Base-by-base conservation (phyloP, 1,140 invertebrate genomes). In the Mamestra configurata region DNA sequence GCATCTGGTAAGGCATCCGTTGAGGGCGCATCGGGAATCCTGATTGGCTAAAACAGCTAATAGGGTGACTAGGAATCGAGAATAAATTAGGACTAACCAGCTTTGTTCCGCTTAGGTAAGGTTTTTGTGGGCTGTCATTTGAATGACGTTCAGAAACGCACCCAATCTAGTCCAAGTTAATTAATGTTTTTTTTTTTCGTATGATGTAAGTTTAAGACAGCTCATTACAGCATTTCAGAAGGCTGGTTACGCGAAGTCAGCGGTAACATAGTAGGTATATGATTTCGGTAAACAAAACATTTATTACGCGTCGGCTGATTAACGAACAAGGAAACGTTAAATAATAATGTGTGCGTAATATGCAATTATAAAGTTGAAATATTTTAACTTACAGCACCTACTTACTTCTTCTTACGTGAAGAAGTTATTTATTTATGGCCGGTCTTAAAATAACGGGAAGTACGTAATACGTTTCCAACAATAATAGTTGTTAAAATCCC, bases 41-140 rank as follows among this genome's bases (percentile, higher is more conserved):
- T 68, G 64, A 68, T 68, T 46, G 64, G 64, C 20, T 43, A 43
- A 68, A 68, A 68, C 10, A 46, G 11, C 43, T 46, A n/a, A 11
- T 35, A 49, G 64, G 59, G n/a, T 40, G 35, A 49, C 64, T 24
- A 68, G 10, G 20, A 43, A 15, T 46, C 13, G 18, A 1, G 40
- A 24, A 46, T 68, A 24, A 6, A 68, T 46, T 24, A 49, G 40
- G 64, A 68, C 13, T 35, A 35, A 7, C 35, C 3, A 4, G 35
- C 35, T 35, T 35, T 35, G 7, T 35, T 35, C 35, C 7, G 35
- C 35, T 35, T 35, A 35, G 3, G 35, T 35, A 35, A 3, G 35
- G 35, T 15, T 15, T 13, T 3, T 4, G 43, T 13, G 0, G 0
- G 6, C 43, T 46, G 43, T 46, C 11, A 40, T 5, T 31, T 31